Conservation (phyloP, 2,797 vertebrate species). For the Xyrichtys novacula region DNA sequence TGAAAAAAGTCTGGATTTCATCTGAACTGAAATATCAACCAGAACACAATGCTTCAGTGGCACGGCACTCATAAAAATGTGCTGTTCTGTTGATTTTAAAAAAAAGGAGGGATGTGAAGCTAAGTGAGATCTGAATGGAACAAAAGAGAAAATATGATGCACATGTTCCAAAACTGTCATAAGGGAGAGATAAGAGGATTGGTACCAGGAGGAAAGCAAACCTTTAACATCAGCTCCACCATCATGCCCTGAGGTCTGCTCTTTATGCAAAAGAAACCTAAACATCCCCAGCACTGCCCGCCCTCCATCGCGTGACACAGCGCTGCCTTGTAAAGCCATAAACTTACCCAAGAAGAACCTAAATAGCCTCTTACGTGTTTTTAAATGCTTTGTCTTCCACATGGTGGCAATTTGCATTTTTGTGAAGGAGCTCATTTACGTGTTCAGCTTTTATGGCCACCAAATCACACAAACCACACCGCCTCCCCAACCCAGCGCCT, state of each 20-base stretch:
- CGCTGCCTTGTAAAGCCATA: slow-evolving; percentile 66
- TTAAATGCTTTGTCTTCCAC: slow-evolving; percentile 84
- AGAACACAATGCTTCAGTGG: slow-evolving; percentile 17
- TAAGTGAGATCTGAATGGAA: slow-evolving; percentile 8
- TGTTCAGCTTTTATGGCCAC: slow-evolving; percentile 80
- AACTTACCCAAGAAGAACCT: slow-evolving; percentile 73
- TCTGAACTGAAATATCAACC: slow-evolving; percentile 32
- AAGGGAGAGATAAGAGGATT: too few relatives aligned
- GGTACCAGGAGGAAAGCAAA: not conserved
- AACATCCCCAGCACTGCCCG: slow-evolving; percentile 42
- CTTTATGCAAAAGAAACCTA: slow-evolving; percentile 43
- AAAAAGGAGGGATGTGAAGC: slow-evolving; percentile 20
- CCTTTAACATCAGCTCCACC: slow-evolving; percentile 16
- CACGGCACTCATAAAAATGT: slow-evolving; percentile 8
- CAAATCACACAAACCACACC: slow-evolving; percentile 78
- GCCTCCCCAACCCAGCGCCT: slow-evolving; percentile 61
- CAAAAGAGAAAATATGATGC: too few relatives aligned
- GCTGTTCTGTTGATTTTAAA: not conserved
- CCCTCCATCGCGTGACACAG: slow-evolving; percentile 78
- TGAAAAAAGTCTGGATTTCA: slow-evolving; percentile 39
- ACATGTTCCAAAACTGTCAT: not conserved
- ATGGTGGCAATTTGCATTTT: slow-evolving; percentile 86
- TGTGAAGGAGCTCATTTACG: slow-evolving; percentile 83
- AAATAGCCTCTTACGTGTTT: slow-evolving; percentile 79
- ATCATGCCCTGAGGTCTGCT: slow-evolving; percentile 12